Evolutionary conservation across 2,888 invertebrate species (phyloP).

Genomic region (Endotricha flammealis): DNA sequence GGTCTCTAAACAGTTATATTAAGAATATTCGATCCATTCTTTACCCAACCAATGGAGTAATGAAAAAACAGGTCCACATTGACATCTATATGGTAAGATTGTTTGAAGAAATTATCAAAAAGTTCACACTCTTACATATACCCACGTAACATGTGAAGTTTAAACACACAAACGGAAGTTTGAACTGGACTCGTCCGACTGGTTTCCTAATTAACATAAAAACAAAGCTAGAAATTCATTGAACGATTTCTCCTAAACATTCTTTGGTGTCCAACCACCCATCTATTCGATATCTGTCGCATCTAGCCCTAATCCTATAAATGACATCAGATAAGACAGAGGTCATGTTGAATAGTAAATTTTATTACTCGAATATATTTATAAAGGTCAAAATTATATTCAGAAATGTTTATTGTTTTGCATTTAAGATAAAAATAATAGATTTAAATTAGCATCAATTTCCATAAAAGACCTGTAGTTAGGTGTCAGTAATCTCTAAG

Average conservation of each 20-base stretch:
- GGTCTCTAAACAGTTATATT: too few species aligned
- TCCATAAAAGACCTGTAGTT: too few species aligned
- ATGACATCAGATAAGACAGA: constrained; percentile 70
- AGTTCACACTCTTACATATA: constrained; percentile 39
- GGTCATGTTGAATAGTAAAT: constrained; percentile 36
- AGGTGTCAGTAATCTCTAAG: too few species aligned
- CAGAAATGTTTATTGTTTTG: too few species aligned
- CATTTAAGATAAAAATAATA: too few species aligned
- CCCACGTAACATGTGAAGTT: constrained; percentile 44
- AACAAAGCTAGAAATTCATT: constrained; percentile 70
- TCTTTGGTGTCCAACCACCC: constrained; percentile 59
- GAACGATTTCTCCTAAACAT: constrained; percentile 67
- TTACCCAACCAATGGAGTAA: constrained; percentile 20
- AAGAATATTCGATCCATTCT: too few species aligned
- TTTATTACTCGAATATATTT: constrained; percentile 41
- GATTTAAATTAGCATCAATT: too few species aligned
- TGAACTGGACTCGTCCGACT: constrained; percentile 45
- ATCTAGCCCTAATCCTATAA: constrained; percentile 73
- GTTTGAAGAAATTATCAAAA: constrained; percentile 44
- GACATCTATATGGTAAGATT: constrained; percentile 27
- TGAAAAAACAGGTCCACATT: constrained; percentile 22
- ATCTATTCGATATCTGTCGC: constrained; percentile 62
- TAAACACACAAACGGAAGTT: constrained; percentile 66
- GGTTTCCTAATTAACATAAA: constrained; percentile 70
- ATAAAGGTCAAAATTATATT: too few species aligned